phyloP scores from a whole-genome alignment of 2,797 vertebrate species.

The Epinephelus coioides region DNA sequence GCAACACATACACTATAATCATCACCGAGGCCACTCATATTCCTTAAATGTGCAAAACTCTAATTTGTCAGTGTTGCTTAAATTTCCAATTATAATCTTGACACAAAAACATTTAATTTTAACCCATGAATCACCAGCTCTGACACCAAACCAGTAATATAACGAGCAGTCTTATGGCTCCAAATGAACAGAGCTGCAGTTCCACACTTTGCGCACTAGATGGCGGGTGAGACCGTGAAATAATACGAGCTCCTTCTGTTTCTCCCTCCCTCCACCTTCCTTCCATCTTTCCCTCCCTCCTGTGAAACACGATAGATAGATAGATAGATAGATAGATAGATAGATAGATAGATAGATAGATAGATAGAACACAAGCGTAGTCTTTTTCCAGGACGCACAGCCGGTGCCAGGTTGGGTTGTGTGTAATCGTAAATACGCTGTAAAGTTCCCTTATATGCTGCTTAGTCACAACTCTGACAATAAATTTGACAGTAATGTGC shows the following conservation, averaged over 20 bases:
- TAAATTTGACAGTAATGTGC: slow-evolving; percentile 26
- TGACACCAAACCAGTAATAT: slow-evolving; percentile 22
- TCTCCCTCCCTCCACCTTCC: slow-evolving; percentile 28
- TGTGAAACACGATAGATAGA: slow-evolving; percentile 40
- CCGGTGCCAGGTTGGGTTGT: neutral
- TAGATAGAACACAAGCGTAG: slow-evolving; percentile 25
- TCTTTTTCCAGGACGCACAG: neutral
- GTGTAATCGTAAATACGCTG: slow-evolving; percentile 6
- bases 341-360: slow-evolving; percentile 57
- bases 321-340: slow-evolving; percentile 55
- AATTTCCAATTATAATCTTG: neutral
- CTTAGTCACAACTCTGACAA: slow-evolving; percentile 34
- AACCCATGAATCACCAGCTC: slow-evolving; percentile 25
- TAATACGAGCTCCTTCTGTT: slow-evolving; percentile 41
- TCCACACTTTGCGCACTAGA: slow-evolving; percentile 71
- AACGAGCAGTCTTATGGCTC: neutral
- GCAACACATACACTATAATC: neutral
- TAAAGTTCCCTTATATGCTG: slow-evolving; percentile 24
- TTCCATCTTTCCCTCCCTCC: slow-evolving; percentile 44
- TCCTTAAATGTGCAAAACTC: neutral
- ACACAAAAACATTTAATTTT: slow-evolving; percentile 15
- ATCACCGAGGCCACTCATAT: too few species aligned
- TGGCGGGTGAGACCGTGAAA: slow-evolving; percentile 81
- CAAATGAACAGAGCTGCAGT: slow-evolving; percentile 35
- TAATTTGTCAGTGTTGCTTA: neutral